Conservation (phyloP, 2,113 vertebrate genomes). For the Climacteris rufus region DNA sequence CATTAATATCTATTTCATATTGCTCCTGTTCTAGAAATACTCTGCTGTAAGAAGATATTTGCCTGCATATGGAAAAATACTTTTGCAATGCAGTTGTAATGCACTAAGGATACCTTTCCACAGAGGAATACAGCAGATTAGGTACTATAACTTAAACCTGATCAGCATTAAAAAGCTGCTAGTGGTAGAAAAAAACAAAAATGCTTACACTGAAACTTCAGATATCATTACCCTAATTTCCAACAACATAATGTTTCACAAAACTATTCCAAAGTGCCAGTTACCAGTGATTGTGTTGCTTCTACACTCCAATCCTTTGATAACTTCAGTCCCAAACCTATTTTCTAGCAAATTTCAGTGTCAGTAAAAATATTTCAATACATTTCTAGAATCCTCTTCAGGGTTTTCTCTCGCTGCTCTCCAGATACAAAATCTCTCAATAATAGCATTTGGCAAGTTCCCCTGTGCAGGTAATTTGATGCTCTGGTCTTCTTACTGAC, state of each 20-base stretch:
- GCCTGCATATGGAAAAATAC: not conserved
- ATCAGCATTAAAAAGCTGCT: not conserved
- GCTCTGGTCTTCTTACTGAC: not conserved
- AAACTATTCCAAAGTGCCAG: not conserved
- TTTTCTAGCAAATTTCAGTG: not conserved
- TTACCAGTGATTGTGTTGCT: not conserved
- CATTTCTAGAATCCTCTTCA: not conserved
- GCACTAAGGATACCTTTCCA: not conserved
- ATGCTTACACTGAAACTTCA: not conserved
- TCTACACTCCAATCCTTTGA: not conserved
- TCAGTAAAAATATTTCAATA: not conserved
- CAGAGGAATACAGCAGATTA: not conserved
- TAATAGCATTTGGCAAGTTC: not conserved
- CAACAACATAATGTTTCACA: not conserved
- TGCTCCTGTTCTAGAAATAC: not conserved
- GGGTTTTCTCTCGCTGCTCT: not conserved
- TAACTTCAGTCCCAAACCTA: not conserved
- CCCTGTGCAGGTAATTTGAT: not conserved
- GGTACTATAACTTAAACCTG: not conserved
- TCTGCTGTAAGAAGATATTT: not conserved
- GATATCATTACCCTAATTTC: not conserved
- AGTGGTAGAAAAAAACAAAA: not conserved
- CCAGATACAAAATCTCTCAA: not conserved
- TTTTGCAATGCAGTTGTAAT: not conserved
- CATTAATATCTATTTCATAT: not conserved